These are phyloP conservation scores for Neotoma lepida DNA, from an alignment of 2,113 vertebrate genomes.

Conservation along the genomic window DNA sequence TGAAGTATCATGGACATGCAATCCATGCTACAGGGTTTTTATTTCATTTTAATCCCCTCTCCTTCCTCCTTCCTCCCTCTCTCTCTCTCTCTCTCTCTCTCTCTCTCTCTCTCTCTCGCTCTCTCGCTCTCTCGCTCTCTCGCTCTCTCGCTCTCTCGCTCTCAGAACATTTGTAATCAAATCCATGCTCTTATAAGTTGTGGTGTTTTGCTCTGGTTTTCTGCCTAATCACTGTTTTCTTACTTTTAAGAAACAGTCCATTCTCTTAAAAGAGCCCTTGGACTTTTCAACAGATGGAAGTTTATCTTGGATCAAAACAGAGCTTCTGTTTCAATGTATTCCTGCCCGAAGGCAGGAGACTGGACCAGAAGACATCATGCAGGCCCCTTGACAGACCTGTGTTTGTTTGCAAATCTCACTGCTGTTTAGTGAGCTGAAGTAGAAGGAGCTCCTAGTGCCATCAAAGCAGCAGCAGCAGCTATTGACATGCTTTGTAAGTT, in stretches of 20 bases:
- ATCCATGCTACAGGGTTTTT: not conserved
- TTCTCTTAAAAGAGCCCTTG: conserved; percentile 59
- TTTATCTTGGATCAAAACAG: conserved; percentile 75
- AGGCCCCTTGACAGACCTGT: not conserved
- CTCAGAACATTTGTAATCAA: conserved; percentile 23
- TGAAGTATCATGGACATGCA: not conserved
- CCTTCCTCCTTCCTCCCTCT: not conserved
- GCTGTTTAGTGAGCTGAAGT: not conserved
- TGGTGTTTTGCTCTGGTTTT: conserved; percentile 51
- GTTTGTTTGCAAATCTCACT: conserved; percentile 2
- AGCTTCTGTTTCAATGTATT: conserved; percentile 66
- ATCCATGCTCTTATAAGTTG: conserved; percentile 10
- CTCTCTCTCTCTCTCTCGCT: not conserved
- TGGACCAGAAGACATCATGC: conserved; percentile 29
- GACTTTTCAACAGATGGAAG: conserved; percentile 73
- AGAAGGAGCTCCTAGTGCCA: not conserved
- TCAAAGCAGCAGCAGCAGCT: not conserved
- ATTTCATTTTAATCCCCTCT: not conserved
- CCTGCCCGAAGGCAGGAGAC: conserved; percentile 55
- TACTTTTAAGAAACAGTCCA: conserved; percentile 46
- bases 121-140: not conserved
- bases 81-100: rapidly evolving
- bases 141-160: not conserved
- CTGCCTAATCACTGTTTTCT: conserved; percentile 27
- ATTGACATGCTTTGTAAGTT: not conserved